Conservation (phyloP, 2,888 invertebrate species). For the Sesamia inferens region DNA sequence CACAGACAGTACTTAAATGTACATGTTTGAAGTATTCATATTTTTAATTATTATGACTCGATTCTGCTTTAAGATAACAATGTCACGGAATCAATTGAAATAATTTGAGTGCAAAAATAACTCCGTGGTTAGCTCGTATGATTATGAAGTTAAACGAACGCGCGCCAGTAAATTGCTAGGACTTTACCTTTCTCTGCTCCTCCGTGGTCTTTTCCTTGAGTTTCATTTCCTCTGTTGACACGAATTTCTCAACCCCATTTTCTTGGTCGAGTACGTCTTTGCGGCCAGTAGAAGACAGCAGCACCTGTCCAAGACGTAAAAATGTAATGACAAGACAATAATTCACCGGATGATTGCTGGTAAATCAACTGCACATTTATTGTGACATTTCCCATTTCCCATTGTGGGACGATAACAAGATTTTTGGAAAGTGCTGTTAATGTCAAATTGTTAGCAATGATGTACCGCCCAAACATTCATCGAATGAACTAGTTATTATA, state of each 20-base stretch:
- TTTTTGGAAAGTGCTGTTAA: background rate
- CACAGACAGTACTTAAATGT: background rate
- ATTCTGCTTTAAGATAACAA: constrained; percentile 15
- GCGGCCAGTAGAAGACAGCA: constrained; percentile 86
- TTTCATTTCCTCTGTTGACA: constrained; percentile 81
- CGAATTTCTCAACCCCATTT: constrained; percentile 81
- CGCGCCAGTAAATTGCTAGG: background rate
- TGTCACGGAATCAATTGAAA: background rate
- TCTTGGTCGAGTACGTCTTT: constrained; percentile 78
- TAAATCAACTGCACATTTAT: background rate
- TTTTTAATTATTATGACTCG: constrained; percentile 17
- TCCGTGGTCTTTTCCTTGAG: constrained; percentile 83
- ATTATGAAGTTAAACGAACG: no score
- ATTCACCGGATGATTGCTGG: background rate
- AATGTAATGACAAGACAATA: background rate
- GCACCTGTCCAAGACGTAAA: constrained; percentile 70
- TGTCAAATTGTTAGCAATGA: background rate
- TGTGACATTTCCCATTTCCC: background rate
- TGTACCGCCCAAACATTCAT: background rate
- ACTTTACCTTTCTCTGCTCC: constrained; percentile 81
- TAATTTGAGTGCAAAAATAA: background rate
- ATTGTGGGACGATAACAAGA: background rate
- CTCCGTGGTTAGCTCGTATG: background rate
- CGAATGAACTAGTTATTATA: background rate
- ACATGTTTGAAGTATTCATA: constrained; percentile 2